Percentiles rank a stretch among this genome's conserved stretches.
phyloP scores from a whole-genome alignment of 1,140 invertebrate genomes.

The Drosophila nigrodunni region DNA sequence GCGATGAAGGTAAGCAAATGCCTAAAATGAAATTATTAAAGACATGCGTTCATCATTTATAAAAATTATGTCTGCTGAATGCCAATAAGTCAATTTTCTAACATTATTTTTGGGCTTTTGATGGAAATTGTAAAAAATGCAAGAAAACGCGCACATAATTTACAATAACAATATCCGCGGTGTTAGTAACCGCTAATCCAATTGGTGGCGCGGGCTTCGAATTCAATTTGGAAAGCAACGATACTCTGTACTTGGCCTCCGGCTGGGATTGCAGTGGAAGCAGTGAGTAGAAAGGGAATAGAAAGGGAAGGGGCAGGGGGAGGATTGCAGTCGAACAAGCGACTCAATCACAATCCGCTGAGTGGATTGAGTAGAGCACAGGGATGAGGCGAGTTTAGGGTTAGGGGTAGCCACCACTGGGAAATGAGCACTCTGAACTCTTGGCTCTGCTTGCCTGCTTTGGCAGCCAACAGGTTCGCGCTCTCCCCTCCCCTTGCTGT shows the following conservation, averaged over 20 bases:
- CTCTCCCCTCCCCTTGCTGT: too few relatives aligned
- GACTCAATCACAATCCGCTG: conserved; percentile 68
- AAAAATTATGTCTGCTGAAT: conserved; percentile 63
- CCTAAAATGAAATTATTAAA: conserved; percentile 69
- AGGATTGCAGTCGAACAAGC: conserved; percentile 64
- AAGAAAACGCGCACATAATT: conserved; percentile 75
- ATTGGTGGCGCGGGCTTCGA: conserved; percentile 70
- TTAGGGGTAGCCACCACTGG: conserved; percentile 19
- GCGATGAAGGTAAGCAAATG: conserved; percentile 81
- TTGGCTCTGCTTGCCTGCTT: conserved; percentile 15
- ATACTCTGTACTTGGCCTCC: conserved; percentile 45
- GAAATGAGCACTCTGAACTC: conserved; percentile 16
- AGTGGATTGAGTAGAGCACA: conserved; percentile 42
- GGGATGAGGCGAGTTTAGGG: neutral
- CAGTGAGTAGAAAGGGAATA: neutral
- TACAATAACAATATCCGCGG: conserved; percentile 80
- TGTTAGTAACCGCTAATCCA: conserved; percentile 84
- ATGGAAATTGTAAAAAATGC: conserved; percentile 63
- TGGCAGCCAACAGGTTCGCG: conserved; percentile 73
- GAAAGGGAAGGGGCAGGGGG: conserved; percentile 8
- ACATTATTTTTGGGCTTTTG: conserved; percentile 10
- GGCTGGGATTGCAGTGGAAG: neutral
- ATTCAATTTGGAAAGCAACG: conserved; percentile 68
- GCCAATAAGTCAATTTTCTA: conserved; percentile 73
- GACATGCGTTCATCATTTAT: conserved; percentile 72